These are phyloP conservation scores for Erpetoichthys calabaricus DNA, from an alignment of 2,797 vertebrate genomes.

Conservation along the genomic window DNA sequence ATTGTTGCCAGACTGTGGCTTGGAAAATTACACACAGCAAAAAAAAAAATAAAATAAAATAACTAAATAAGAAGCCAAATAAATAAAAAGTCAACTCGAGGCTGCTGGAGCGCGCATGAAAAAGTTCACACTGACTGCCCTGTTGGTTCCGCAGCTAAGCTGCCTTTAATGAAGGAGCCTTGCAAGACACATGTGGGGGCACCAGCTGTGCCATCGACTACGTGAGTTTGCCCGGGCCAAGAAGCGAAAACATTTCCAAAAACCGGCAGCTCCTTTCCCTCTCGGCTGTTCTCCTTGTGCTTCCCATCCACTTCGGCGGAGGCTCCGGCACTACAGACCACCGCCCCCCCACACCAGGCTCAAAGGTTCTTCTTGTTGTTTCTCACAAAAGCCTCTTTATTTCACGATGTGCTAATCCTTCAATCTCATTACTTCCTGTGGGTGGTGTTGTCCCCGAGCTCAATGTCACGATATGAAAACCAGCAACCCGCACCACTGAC, in stretches of 20 bases:
- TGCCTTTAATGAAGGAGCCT: slow-evolving; percentile 54
- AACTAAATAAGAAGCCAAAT: too few relatives aligned
- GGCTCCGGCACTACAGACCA: too few relatives aligned
- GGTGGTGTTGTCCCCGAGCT: slow-evolving; percentile 25
- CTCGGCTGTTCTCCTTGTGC: too few relatives aligned
- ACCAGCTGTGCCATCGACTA: slow-evolving; percentile 34
- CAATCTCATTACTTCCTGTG: slow-evolving; percentile 24
- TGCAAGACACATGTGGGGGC: slow-evolving; percentile 42
- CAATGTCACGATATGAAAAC: background rate
- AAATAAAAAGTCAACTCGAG: slow-evolving; percentile 12
- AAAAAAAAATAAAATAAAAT: background rate
- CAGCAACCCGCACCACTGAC: too few relatives aligned
- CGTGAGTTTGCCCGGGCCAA: slow-evolving; percentile 37
- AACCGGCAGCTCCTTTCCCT: too few relatives aligned
- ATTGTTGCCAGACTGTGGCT: slow-evolving; percentile 4
- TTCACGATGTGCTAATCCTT: slow-evolving; percentile 28
- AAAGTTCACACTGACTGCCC: slow-evolving; percentile 53
- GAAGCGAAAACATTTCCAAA: slow-evolving; percentile 7
- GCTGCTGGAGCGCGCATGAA: slow-evolving; percentile 39
- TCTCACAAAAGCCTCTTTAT: slow-evolving; percentile 32
- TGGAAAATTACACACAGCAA: slow-evolving; percentile 1
- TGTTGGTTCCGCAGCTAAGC: slow-evolving; percentile 48
- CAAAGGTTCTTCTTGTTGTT: slow-evolving; percentile 30
- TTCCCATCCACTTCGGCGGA: too few relatives aligned
- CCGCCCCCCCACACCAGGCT: slow-evolving; percentile 6